Percentiles rank a stretch among this genome's conserved stretches.
These are phyloP conservation scores for Hippocampus guttulatus DNA, from an alignment of 2,113 vertebrate genomes.

Conservation along the genomic window DNA sequence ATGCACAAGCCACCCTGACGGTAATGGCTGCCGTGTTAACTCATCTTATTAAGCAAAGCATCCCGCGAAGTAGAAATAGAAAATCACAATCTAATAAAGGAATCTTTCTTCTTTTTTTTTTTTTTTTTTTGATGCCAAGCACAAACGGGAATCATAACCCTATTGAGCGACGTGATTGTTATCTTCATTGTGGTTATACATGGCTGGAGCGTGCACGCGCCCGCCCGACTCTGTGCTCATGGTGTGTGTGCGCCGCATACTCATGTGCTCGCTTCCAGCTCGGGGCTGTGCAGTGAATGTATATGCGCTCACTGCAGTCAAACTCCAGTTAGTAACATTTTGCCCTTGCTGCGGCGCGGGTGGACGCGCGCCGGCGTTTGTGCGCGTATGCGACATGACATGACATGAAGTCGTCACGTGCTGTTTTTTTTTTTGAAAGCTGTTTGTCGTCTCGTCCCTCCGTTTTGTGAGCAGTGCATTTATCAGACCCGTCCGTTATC, in stretches of 20 bases:
- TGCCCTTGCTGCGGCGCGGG: constrained; percentile 69
- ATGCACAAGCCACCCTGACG: constrained; percentile 1
- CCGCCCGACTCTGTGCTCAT: constrained; percentile 34
- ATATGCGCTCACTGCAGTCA: constrained; percentile 75
- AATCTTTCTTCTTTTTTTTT: neutral
- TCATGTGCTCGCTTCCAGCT: constrained; percentile 59
- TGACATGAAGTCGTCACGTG: neutral
- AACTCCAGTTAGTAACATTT: constrained; percentile 68
- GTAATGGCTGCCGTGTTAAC: constrained; percentile 32
- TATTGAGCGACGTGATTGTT: constrained; percentile 40
- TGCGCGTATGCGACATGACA: constrained; percentile 12
- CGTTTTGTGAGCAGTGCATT: constrained; percentile 12
- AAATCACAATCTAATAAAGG: constrained; percentile 1
- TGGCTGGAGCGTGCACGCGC: constrained; percentile 24
- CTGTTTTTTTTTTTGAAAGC: constrained; percentile 11
- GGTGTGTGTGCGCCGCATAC: constrained; percentile 67
- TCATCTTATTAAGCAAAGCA: constrained; percentile 37
- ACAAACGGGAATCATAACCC: neutral
- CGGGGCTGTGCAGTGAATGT: constrained; percentile 72
- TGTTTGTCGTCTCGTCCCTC: constrained; percentile 26
- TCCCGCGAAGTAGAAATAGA: constrained; percentile 27
- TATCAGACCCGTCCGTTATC: constrained; percentile 25
- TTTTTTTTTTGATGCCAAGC: neutral
- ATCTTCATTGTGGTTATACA: constrained; percentile 33
- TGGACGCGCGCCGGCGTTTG: constrained; percentile 28